These are phyloP conservation scores for Cuculus canorus DNA, from an alignment of 2,797 vertebrate genomes.

Conservation along the genomic window DNA sequence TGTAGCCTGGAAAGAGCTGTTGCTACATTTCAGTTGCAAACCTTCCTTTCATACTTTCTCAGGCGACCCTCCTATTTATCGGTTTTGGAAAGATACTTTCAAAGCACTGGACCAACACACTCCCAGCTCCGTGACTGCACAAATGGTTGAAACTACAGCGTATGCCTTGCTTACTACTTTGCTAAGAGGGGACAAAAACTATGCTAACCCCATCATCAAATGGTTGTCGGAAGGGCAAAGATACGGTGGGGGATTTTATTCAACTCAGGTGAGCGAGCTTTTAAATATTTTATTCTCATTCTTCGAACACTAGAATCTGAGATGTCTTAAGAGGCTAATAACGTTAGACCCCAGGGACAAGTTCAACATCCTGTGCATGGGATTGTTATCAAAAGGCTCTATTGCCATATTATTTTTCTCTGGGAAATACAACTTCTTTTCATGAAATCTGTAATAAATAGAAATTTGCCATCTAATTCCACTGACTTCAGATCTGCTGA, in stretches of 20 bases:
- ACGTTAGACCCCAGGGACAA: background rate
- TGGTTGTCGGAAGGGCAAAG: constrained; percentile 92
- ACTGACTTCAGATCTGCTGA: background rate
- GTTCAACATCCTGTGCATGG: too few species aligned
- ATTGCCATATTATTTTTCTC: background rate
- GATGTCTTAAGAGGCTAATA: background rate
- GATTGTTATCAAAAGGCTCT: background rate
- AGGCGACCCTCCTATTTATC: constrained; percentile 80
- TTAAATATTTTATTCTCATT: background rate
- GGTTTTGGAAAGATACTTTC: constrained; percentile 86
- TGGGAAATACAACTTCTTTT: background rate
- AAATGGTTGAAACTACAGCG: constrained; percentile 88
- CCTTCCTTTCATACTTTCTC: background rate
- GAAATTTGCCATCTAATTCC: background rate
- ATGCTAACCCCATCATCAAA: constrained; percentile 83
- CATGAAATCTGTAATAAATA: background rate
- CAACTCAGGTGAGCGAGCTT: constrained; percentile 82
- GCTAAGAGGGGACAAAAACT: constrained; percentile 76
- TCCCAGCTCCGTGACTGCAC: constrained; percentile 77
- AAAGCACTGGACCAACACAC: constrained; percentile 40
- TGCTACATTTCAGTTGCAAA: background rate
- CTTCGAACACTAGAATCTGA: background rate
- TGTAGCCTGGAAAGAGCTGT: background rate
- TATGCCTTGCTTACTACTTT: constrained; percentile 85
- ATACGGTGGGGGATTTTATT: constrained; percentile 87